Conservation (phyloP, 1,140 invertebrate species). For the Drepana arcuata region DNA sequence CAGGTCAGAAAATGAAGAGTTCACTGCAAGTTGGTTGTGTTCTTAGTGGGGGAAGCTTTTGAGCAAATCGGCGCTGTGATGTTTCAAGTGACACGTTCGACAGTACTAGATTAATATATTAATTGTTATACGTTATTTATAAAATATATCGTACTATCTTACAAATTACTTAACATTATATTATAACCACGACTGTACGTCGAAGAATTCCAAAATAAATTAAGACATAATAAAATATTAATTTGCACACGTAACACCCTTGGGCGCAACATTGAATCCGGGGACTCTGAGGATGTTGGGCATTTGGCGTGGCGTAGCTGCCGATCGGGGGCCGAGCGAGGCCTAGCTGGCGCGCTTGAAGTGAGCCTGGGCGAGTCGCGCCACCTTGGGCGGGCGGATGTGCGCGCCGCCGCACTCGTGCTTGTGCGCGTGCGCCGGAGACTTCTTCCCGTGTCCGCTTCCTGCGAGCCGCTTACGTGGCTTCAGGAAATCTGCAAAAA, state of each 20-base stretch:
- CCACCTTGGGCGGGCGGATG: slow-evolving; percentile 58
- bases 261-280: neutral
- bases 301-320: slow-evolving; percentile 6
- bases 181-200: neutral
- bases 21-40: neutral
- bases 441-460: slow-evolving; percentile 49
- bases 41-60: slow-evolving; percentile 9
- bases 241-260: slow-evolving; percentile 3
- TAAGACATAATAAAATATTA: slow-evolving; percentile 30
- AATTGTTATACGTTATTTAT: neutral
- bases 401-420: slow-evolving; percentile 50
- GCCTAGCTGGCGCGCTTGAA: slow-evolving; percentile 59
- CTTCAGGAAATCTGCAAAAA: slow-evolving; percentile 66
- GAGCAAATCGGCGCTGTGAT: slow-evolving; percentile 46
- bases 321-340: slow-evolving; percentile 5
- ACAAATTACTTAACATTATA: slow-evolving; percentile 1
- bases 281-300: neutral
- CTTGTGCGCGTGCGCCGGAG: slow-evolving; percentile 50
- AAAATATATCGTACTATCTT: neutral
- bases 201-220: slow-evolving; percentile 2
- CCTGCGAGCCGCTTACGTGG: slow-evolving; percentile 54
- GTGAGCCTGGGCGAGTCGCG: slow-evolving; percentile 44
- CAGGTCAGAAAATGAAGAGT: neutral
- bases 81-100: slow-evolving; percentile 23
- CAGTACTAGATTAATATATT: neutral